Conservation (phyloP, 2,888 invertebrate genomes). For the Pollenia amentaria region DNA sequence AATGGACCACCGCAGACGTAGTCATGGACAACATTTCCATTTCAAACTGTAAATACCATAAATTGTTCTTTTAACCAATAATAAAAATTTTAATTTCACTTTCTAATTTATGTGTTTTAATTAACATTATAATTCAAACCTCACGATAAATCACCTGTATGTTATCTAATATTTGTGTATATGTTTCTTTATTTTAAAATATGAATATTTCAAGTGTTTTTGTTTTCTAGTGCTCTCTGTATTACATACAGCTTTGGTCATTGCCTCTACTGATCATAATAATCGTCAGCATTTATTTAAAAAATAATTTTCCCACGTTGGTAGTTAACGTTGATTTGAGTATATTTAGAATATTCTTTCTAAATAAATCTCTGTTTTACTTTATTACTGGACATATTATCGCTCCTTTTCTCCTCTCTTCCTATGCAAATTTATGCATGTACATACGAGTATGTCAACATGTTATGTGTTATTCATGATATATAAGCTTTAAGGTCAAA, state of each 20-base stretch:
- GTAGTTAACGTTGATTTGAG: conserved; percentile 53
- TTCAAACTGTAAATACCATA: too few relatives aligned
- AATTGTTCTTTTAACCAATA: too few relatives aligned
- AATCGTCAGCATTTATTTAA: conserved; percentile 52
- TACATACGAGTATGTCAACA: not conserved
- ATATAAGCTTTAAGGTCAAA: conserved; percentile 47
- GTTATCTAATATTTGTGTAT: not conserved
- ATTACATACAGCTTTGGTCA: not conserved
- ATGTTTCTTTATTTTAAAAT: not conserved
- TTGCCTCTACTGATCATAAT: conserved; percentile 16
- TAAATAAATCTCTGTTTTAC: conserved; percentile 47
- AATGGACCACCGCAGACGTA: too few relatives aligned
- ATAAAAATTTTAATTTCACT: too few relatives aligned
- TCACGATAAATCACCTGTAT: too few relatives aligned
- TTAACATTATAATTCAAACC: too few relatives aligned
- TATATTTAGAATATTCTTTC: conserved; percentile 37
- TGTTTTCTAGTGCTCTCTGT: not conserved
- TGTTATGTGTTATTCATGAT: conserved; percentile 21
- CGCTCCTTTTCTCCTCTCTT: not conserved
- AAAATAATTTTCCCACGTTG: conserved; percentile 58
- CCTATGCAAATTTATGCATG: not conserved
- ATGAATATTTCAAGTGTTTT: not conserved
- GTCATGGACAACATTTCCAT: too few relatives aligned
- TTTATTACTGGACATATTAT: conserved; percentile 51
- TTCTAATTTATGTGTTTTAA: too few relatives aligned